Evolutionary conservation across 2,888 invertebrate species (phyloP).

Genomic region (Neoascia interrupta): DNA sequence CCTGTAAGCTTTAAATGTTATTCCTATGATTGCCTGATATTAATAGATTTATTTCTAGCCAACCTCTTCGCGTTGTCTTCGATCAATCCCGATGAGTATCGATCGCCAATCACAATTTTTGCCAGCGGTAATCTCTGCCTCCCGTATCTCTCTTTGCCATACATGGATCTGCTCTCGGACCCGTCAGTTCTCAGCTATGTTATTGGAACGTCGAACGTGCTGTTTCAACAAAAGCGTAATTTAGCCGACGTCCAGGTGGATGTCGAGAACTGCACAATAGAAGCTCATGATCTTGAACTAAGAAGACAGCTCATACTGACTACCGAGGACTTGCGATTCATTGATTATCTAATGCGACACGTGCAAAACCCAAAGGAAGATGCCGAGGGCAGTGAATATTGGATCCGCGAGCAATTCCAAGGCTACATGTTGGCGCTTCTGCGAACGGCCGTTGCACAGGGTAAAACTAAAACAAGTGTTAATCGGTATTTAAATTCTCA

Average conservation of each 20-base stretch:
- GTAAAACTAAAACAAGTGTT: slow-evolving; percentile 77
- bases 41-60: slow-evolving; percentile 70
- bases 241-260: slow-evolving; percentile 95
- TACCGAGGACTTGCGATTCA: slow-evolving; percentile 97
- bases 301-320: slow-evolving; percentile 91
- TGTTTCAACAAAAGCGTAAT: slow-evolving; percentile 97
- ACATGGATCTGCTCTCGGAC: slow-evolving; percentile 94
- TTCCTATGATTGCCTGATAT: background rate
- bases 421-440: slow-evolving; percentile 90
- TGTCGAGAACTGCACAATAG: slow-evolving; percentile 91
- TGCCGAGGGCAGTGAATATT: slow-evolving; percentile 95
- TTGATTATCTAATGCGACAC: slow-evolving; percentile 93
- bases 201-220: slow-evolving; percentile 98
- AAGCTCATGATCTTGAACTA: slow-evolving; percentile 88
- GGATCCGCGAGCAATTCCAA: slow-evolving; percentile 97
- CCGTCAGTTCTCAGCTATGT: slow-evolving; percentile 91
- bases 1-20: slow-evolving; percentile 76
- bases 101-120: slow-evolving; percentile 93
- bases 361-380: slow-evolving; percentile 85
- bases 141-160: slow-evolving; percentile 96
- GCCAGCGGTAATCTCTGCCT: slow-evolving; percentile 95
- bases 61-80: slow-evolving; percentile 75
- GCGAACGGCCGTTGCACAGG: slow-evolving; percentile 88
- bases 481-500: background rate
- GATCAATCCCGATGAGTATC: slow-evolving; percentile 83